Evolutionary conservation across 2,797 vertebrate genomes (phyloP), one percentile per base, ranked within the genome.

Genomic region (Channallabes apus): DNA sequence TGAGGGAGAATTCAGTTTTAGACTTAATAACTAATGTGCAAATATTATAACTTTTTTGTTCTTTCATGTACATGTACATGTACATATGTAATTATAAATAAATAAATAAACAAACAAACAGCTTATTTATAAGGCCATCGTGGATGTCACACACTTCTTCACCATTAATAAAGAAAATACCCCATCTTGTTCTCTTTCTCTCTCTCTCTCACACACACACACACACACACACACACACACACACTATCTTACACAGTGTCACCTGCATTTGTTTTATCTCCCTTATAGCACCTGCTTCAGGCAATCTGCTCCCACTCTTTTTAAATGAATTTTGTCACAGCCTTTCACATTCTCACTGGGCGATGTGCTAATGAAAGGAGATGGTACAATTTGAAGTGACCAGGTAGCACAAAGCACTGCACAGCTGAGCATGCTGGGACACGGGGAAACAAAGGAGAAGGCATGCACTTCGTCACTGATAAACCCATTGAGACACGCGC

Each of bases 241-340:
- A 77, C 82, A 78, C 6, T 14, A 65, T 65, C 27, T 69, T 86
- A 86, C 92, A 85, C 82, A 64, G 72, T 85, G 80, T 88, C 83
- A 82, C 86, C 92, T 89, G 91, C 87, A 92, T 96, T 97, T 95
- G 95, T 96, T 97, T 96, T 96, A 95, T 96, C 96, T 96, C 95
- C 95, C 95, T 96, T 95, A 93, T 95, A 96, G 95, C 97, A 97
- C 96, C 97, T 97, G 97, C 97, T 98, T 95, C 94, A 95, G 96
- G 96, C 97, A 97, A 96, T 98, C 97, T 96, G 96, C 94, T 95
- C 91, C 92, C 83, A 85, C 94, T 96, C 94, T 92, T 93, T 94
- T 93, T 94, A 97, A 98, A 99, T 99, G 95, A 98, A 97, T 98
- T 97, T 98, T 99, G 97, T 98, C 98, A 98, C 95, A 94, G 96